Evolutionary conservation across 2,797 vertebrate genomes (phyloP).

Genomic region (Capromys pilorides): DNA sequence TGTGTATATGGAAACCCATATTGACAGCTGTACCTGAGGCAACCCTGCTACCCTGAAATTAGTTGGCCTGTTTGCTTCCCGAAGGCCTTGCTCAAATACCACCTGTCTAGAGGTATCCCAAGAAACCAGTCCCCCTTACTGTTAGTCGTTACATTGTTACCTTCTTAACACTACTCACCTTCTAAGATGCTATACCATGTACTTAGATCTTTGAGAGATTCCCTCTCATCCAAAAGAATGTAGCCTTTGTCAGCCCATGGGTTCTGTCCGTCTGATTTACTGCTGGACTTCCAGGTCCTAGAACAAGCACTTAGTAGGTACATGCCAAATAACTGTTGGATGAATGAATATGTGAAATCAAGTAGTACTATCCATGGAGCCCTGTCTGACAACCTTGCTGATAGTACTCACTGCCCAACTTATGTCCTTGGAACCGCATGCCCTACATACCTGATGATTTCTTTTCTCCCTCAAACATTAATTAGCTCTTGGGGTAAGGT

Average conservation of each 20-base stretch:
- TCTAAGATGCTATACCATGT: fast-evolving
- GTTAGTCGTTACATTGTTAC: neutral
- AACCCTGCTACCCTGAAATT: fast-evolving
- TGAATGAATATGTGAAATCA: neutral
- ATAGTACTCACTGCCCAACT: neutral
- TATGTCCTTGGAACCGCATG: neutral
- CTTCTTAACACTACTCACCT: neutral
- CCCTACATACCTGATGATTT: neutral
- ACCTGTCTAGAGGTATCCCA: neutral
- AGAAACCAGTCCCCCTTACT: neutral
- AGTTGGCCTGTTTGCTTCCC: neutral
- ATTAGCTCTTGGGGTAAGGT: neutral
- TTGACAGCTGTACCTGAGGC: too few relatives aligned
- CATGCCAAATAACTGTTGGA: neutral
- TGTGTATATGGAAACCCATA: too few relatives aligned
- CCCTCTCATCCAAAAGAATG: neutral
- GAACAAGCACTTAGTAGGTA: neutral
- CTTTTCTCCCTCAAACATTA: neutral
- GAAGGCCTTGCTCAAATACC: neutral
- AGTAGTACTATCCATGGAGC: fast-evolving
- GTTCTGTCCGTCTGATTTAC: neutral
- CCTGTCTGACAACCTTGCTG: neutral
- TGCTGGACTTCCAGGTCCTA: neutral
- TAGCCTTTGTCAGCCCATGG: too few relatives aligned
- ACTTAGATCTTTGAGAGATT: neutral